Percentiles rank a stretch among this genome's conserved stretches.
Evolutionary conservation across 2,888 invertebrate genomes (phyloP).

Genomic region (Eugnorisma glareosa): DNA sequence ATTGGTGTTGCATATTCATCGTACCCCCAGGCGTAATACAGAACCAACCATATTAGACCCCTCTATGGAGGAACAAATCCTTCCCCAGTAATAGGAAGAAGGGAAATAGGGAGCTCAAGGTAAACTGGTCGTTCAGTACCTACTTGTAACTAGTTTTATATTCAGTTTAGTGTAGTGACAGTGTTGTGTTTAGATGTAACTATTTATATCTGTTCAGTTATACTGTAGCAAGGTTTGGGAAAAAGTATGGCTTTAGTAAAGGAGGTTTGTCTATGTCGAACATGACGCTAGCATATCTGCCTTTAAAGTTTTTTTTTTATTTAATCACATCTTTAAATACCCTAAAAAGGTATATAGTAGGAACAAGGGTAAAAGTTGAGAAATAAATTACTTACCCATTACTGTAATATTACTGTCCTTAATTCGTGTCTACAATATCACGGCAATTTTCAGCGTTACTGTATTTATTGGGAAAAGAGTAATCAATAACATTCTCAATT

Average conservation of each 20-base stretch:
- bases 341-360: neutral
- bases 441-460: too few relatives aligned
- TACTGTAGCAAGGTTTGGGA: constrained; percentile 50
- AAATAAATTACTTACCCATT: too few relatives aligned
- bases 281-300: neutral
- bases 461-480: neutral
- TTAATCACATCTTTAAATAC: neutral
- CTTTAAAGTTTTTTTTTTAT: neutral
- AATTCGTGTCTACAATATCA: neutral
- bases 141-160: constrained; percentile 83
- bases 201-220: constrained; percentile 56
- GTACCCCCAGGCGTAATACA: constrained; percentile 79
- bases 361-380: too few relatives aligned
- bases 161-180: constrained; percentile 80
- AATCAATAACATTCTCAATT: neutral
- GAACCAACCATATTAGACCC: constrained; percentile 72
- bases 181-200: constrained; percentile 73
- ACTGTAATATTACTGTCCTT: neutral
- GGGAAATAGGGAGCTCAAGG: constrained; percentile 63
- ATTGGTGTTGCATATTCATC: constrained; percentile 89
- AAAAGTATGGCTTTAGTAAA: constrained; percentile 34
- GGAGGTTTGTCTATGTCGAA: constrained; percentile 26
- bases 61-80: constrained; percentile 42
- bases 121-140: constrained; percentile 70
- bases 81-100: constrained; percentile 22